Evolutionary conservation across 1,140 invertebrate species (phyloP).

Genomic region (Ooceraea biroi): DNA sequence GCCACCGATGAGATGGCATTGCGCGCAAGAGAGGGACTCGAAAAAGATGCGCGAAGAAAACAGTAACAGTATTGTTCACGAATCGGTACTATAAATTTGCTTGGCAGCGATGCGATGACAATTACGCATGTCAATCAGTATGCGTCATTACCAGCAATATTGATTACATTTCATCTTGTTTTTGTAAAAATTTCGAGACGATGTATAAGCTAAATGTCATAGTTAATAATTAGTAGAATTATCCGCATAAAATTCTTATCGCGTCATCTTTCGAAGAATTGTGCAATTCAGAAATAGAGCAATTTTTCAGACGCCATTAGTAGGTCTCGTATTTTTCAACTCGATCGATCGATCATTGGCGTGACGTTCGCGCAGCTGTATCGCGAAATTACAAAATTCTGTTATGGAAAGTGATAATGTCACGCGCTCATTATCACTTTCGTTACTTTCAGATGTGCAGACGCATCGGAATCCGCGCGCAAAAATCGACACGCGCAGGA

Average conservation of each 20-base stretch:
- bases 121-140: not conserved
- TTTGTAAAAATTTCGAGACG: not conserved
- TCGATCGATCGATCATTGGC: too few species aligned
- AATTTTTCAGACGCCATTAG: not conserved
- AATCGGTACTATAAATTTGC: not conserved
- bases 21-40: not conserved
- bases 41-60: not conserved
- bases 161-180: not conserved
- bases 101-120: not conserved
- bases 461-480: not conserved
- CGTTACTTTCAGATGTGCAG: not conserved
- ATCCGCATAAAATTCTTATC: too few species aligned
- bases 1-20: not conserved
- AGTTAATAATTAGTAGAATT: not conserved
- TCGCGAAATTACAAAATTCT: conserved; percentile 6
- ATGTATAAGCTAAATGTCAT: not conserved
- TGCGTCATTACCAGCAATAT: not conserved
- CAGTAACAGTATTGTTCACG: not conserved
- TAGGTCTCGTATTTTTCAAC: not conserved
- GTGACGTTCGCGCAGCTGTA: not conserved
- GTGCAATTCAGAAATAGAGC: too few species aligned
- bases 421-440: not conserved
- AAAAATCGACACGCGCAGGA: conserved; percentile 20
- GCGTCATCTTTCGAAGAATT: too few species aligned
- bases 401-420: not conserved